Evolutionary conservation across 1,140 invertebrate genomes (phyloP), one percentile per base, ranked within the genome.

Genomic region (Amphibalanus amphitrite): DNA sequence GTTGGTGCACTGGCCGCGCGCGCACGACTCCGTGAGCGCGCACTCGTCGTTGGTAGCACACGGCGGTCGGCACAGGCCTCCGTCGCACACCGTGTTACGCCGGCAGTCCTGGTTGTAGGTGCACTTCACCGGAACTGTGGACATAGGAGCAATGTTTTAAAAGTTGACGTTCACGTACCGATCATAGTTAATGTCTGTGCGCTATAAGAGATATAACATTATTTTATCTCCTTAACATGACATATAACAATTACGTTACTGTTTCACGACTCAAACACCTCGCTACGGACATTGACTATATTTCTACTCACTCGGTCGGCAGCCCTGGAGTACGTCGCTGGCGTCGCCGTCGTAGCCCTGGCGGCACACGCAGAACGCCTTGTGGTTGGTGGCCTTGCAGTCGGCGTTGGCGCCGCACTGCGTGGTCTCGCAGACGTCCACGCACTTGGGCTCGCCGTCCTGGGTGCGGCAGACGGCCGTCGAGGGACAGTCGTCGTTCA

Each of bases 21-120:
- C 80, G 77, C 93, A 96, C 74, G 90, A 83, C 78, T 95, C 90
- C 3, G 84, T 84, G 15, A 86, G 79, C 70, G 83, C 85, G 79
- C 93, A 95, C 80, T 95, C 92, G 72, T 86, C 85, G 76, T 93
- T 86, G 33, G 86, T 84, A 75, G 89, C 83, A 78, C 93, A 95
- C 13, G 88, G 86, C 75, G 88, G 87, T 85, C 87, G 86, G 78
- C 92, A 94, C 70, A 87, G 82, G 74, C 85, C 85, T 77, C 88
- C 87, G 77, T 91, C 89, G 78, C 92, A 95, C 77, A 92, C 91
- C 29, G 88, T 88, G 77, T 89, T 89, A 69, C 83, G 78, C 47
- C 86, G 84, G 80, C 92, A 95, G 74, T 93, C 88, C 29, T 81
- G 78, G 75, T 86, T 88, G 70, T 83, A 82, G 59, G 81, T 82